Evolutionary conservation across 2,888 invertebrate species (phyloP), one percentile per base, ranked within the genome.

Genomic region (Cheilosia variabilis): DNA sequence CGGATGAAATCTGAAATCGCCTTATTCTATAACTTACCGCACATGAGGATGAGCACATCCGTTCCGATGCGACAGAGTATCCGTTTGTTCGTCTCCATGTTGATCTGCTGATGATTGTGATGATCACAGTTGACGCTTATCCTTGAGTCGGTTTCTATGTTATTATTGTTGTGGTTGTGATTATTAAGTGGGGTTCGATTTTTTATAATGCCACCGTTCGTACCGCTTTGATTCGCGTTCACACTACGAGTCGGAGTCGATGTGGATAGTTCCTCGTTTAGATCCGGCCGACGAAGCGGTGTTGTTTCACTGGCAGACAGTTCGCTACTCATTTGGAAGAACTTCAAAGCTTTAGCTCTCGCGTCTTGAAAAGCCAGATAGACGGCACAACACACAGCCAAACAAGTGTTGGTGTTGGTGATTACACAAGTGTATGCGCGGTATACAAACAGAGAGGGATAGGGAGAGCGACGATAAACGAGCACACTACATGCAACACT

Each of bases 41-140:
- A 93, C 90, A 95, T 93, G 81, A 96, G 90, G 89, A 96, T 94
- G 80, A 93, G 89, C 89, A 95, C 93, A 93, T 96, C 96, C 90
- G 95, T 92, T 88, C 94, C 90, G 88, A 96, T 93, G 93, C 96
- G 96, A 89, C 94, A 93, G 89, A 95, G 90, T 89, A 95, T 93
- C 73, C 91, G 88, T 84, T 90, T 92, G 76, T 91, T 92, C 62
- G 90, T 90, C 77, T 92, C 92, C 92, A 92, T 92, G n/a, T 87
- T 81, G 27, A n/a, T 58, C 53, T 65, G 77, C 58, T 88, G 50
- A 24, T 81, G 80, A 66, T 69, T 79, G 7, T 69, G 79, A 58
- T 88, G 50, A 24, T 81, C 82, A 66, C 62, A 84, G 78, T 41
- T 87, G 87, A 78, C 88, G 88, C 83, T 83, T 58, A 84, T 88